Conservation (phyloP, 2,797 vertebrate genomes). For the Macrochelys suwanniensis region DNA sequence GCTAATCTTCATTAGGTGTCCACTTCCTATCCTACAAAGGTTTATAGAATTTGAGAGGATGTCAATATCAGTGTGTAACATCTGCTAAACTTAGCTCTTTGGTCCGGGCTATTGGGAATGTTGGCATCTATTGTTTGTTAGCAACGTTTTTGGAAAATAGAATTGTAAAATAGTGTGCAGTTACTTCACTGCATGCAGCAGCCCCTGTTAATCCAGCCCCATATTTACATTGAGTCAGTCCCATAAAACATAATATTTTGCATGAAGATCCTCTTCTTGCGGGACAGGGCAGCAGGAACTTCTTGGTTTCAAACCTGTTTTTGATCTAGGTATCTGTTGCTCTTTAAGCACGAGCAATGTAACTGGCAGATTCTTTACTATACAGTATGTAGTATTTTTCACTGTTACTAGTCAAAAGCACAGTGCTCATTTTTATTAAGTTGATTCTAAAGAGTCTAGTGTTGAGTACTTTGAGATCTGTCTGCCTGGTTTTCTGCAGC, state of each 20-base stretch:
- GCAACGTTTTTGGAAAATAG: not conserved
- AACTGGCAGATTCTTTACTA: not conserved
- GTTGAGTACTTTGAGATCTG: slow-evolving; percentile 12
- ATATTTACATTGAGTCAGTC: not conserved
- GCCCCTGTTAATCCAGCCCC: not conserved
- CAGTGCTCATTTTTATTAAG: slow-evolving; percentile 14
- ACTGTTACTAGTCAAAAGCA: slow-evolving; percentile 8
- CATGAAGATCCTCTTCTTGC: not conserved
- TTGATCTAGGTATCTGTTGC: not conserved
- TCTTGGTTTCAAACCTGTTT: not conserved
- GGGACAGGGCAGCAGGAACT: fast-evolving
- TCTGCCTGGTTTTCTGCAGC: not conserved
- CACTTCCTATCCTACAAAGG: slow-evolving; percentile 5
- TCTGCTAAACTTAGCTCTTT: not conserved
- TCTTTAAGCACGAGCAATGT: slow-evolving; percentile 14
- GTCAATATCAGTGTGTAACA: not conserved
- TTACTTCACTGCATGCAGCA: not conserved
- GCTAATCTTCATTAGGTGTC: not conserved
- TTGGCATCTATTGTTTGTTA: not conserved
- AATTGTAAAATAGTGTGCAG: not conserved
- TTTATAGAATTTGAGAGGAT: not conserved
- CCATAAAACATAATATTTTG: not conserved
- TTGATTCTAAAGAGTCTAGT: slow-evolving; percentile 12
- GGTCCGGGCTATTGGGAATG: not conserved
- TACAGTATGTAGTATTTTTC: not conserved